Percentiles rank a stretch among this genome's conserved stretches.
Evolutionary conservation across 2,888 invertebrate species (phyloP).

Genomic region (Drosophila nr. medialis): DNA sequence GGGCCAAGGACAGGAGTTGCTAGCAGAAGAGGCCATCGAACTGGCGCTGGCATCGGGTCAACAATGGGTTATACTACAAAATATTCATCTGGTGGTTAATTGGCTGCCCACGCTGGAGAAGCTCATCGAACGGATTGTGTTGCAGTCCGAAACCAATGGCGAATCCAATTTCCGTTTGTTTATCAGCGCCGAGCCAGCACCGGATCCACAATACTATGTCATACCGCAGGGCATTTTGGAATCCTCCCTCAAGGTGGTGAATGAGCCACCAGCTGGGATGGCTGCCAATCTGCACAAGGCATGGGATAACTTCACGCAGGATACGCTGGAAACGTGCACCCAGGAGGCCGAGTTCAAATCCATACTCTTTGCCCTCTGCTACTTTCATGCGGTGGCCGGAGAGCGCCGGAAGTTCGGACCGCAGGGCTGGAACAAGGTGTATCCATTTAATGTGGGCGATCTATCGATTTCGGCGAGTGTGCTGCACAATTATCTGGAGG

Average conservation of each 20-base stretch:
- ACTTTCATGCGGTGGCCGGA: slow-evolving; percentile 97
- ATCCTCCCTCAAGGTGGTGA: slow-evolving; percentile 97
- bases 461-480: slow-evolving; percentile 96
- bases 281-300: slow-evolving; percentile 97
- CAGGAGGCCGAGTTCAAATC: slow-evolving; percentile 97
- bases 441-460: slow-evolving; percentile 94
- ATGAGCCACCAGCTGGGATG: slow-evolving; percentile 98
- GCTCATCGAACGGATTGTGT: slow-evolving; percentile 93
- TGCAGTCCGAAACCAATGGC: slow-evolving; percentile 86
- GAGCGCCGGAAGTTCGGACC: slow-evolving; percentile 97
- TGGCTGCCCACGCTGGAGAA: slow-evolving; percentile 96
- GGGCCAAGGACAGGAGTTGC: slow-evolving; percentile 97
- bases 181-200: slow-evolving; percentile 95
- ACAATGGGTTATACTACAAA: slow-evolving; percentile 95
- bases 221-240: slow-evolving; percentile 95
- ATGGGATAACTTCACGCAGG: slow-evolving; percentile 96
- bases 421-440: slow-evolving; percentile 95
- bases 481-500: slow-evolving; percentile 95
- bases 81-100: slow-evolving; percentile 95
- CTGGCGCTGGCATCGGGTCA: slow-evolving; percentile 90
- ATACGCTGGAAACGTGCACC: slow-evolving; percentile 95
- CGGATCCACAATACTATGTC: slow-evolving; percentile 88
- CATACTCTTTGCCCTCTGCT: slow-evolving; percentile 95
- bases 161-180: slow-evolving; percentile 88
- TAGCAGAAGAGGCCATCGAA: slow-evolving; percentile 94